These are phyloP conservation scores for Cosmia trapezina DNA, from an alignment of 2,888 invertebrate genomes.

Conservation along the genomic window DNA sequence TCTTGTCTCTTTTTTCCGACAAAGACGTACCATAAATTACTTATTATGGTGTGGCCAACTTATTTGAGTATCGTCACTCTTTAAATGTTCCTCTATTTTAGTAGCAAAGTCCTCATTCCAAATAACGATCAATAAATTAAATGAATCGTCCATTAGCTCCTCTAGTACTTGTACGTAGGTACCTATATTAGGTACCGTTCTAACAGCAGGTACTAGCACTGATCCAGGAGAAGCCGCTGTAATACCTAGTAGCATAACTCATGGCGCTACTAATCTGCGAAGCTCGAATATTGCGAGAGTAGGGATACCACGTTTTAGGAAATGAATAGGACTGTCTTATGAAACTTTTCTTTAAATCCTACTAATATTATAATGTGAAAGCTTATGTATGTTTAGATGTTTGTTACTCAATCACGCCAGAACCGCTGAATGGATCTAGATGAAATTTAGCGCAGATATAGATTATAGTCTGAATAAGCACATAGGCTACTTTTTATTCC, in stretches of 20 bases:
- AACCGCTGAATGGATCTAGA: too few species aligned
- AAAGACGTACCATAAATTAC: too few species aligned
- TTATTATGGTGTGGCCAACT: too few species aligned
- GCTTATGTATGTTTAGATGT: too few species aligned
- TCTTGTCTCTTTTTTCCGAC: too few species aligned
- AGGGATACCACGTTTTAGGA: not conserved
- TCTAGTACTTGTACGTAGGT: not conserved
- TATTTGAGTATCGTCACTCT: not conserved
- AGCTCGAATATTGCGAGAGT: constrained; percentile 1
- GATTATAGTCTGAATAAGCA: too few species aligned
- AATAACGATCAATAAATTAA: constrained; percentile 38
- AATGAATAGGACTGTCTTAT: not conserved
- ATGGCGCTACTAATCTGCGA: constrained; percentile 24
- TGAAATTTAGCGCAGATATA: too few species aligned
- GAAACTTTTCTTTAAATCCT: too few species aligned
- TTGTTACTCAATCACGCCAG: too few species aligned
- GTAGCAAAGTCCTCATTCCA: not conserved
- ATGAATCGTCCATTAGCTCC: constrained; percentile 4
- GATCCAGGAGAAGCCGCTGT: constrained; percentile 21
- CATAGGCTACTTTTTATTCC: too few species aligned
- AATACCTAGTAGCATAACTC: constrained; percentile 29
- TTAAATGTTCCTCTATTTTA: not conserved
- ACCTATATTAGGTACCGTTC: not conserved
- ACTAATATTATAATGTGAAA: too few species aligned
- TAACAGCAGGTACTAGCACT: not conserved